Evolutionary conservation across 2,797 vertebrate genomes (phyloP).

Genomic region (Coendou prehensilis): DNA sequence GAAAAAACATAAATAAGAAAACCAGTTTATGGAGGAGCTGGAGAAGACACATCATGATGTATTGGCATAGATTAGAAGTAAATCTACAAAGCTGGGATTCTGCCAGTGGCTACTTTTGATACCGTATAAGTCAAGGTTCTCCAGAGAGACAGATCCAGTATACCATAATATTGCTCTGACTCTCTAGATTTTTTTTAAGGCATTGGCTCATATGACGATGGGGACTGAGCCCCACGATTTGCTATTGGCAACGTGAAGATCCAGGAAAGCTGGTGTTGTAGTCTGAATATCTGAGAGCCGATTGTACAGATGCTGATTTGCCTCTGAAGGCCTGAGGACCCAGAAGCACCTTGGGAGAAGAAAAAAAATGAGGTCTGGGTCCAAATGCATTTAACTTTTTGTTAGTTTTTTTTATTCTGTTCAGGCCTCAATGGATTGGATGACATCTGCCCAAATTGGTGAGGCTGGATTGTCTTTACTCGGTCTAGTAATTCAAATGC

Average conservation of each 20-base stretch:
- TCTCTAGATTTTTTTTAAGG: neutral
- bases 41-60: neutral
- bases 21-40: neutral
- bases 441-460: neutral
- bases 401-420: neutral
- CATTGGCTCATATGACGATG: neutral
- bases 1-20: conserved; percentile 14
- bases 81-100: neutral
- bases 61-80: neutral
- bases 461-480: neutral
- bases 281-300: neutral
- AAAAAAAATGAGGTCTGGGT: neutral
- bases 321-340: neutral
- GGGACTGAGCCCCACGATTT: neutral
- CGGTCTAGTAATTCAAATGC: neutral
- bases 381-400: neutral
- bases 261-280: neutral
- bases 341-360: neutral
- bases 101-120: neutral
- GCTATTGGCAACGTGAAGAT: neutral
- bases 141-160: neutral
- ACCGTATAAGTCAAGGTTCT: neutral
- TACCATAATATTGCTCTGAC: no score
- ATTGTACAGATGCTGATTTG: neutral
- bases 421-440: neutral